A percentile compares a stretch with the other conserved stretches of the same genome.
These are phyloP conservation scores for Agapostemon virescens DNA, from an alignment of 2,888 invertebrate genomes.

Conservation along the genomic window DNA sequence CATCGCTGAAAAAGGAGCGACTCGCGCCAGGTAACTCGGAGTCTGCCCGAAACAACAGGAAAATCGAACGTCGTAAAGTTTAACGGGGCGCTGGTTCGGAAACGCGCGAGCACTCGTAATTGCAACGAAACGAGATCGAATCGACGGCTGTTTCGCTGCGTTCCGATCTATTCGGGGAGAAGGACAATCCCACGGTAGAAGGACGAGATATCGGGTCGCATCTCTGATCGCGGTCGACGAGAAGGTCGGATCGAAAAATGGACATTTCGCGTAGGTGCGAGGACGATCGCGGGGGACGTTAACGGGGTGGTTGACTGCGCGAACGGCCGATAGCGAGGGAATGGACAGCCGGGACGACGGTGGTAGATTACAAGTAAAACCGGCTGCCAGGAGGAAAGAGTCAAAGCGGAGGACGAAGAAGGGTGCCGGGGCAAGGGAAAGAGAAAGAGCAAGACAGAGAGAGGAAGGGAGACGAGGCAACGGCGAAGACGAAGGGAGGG, in stretches of 20 bases:
- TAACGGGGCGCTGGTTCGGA: background rate
- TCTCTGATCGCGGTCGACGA: background rate
- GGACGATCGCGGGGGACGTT: constrained; percentile 20
- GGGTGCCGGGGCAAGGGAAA: background rate
- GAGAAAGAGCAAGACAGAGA: background rate
- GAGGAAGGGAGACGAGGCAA: background rate
- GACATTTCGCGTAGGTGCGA: constrained; percentile 7
- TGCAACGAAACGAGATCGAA: background rate
- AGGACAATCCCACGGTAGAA: background rate
- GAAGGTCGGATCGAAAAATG: constrained; percentile 1
- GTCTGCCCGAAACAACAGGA: background rate
- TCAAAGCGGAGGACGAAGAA: constrained; percentile 20
- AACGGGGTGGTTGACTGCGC: constrained; percentile 32
- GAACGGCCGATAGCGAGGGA: constrained; percentile 36
- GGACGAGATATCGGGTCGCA: constrained; percentile 4
- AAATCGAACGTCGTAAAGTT: background rate
- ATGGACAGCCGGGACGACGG: constrained; percentile 27
- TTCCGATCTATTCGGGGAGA: background rate
- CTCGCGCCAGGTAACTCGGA: background rate
- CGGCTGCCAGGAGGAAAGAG: constrained; percentile 48
- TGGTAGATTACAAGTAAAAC: constrained; percentile 46
- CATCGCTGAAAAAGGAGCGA: background rate
- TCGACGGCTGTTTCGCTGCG: background rate
- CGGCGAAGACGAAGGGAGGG: background rate
- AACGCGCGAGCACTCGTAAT: background rate